phyloP scores from a whole-genome alignment of 2,797 vertebrate species.

The Sebastes flavidus region DNA sequence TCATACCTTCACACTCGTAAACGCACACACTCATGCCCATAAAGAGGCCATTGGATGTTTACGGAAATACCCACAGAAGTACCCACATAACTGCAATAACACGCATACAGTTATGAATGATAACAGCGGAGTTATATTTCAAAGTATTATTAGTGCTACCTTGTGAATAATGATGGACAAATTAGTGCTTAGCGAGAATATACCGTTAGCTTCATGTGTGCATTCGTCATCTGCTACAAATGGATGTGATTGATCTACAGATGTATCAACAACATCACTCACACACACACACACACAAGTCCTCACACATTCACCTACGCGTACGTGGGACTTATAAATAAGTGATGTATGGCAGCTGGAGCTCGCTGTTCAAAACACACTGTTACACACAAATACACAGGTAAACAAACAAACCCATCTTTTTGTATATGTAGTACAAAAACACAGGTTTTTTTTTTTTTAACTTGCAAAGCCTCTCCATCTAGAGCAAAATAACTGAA shows the following conservation, averaged over 20 bases:
- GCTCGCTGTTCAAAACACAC: conserved; percentile 43
- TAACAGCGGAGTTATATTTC: conserved; percentile 20
- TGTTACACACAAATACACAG: conserved; percentile 20
- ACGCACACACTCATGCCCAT: conserved; percentile 7
- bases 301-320: conserved; percentile 38
- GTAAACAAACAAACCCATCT: conserved; percentile 44
- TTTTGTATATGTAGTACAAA: conserved; percentile 14
- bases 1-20: background rate
- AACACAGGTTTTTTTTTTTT: background rate
- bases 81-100: conserved; percentile 34
- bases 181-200: conserved; percentile 26
- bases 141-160: conserved; percentile 30
- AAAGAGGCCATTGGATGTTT: conserved; percentile 39
- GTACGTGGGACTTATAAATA: conserved; percentile 65
- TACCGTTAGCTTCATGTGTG: background rate
- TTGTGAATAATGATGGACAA: conserved; percentile 36
- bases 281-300: background rate
- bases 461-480: background rate
- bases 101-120: conserved; percentile 21
- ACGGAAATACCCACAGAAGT: conserved; percentile 21
- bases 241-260: conserved; percentile 28
- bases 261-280: conserved; percentile 14
- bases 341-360: conserved; percentile 69
- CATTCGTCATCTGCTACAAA: conserved; percentile 11
- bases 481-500: background rate